These are phyloP conservation scores for Leucophenga montana DNA, from an alignment of 2,888 invertebrate species.

Conservation along the genomic window DNA sequence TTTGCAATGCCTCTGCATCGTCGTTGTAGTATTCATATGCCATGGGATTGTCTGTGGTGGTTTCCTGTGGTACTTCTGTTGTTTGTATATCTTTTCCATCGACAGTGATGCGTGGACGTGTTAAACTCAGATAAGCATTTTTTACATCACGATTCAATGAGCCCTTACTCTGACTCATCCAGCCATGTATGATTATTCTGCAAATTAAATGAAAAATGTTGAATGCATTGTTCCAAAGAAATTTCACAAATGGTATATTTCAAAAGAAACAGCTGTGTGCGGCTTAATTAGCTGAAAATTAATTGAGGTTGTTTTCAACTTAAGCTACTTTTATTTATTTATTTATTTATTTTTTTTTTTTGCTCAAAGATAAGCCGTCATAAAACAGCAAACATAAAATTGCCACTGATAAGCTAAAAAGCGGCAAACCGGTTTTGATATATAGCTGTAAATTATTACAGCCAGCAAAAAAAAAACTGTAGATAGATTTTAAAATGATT, in stretches of 20 bases:
- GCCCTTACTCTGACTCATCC: constrained; percentile 71
- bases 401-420: constrained; percentile 11
- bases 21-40: neutral
- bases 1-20: constrained; percentile 18
- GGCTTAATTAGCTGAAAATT: neutral
- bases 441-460: neutral
- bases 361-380: constrained; percentile 46
- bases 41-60: neutral
- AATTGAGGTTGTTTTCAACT: constrained; percentile 4
- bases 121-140: constrained; percentile 67
- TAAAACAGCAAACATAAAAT: constrained; percentile 20
- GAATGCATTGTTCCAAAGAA: neutral
- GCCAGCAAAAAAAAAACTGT: neutral
- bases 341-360: constrained; percentile 23
- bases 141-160: constrained; percentile 68
- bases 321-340: neutral
- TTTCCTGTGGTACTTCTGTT: neutral
- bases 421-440: constrained; percentile 15
- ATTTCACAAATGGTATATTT: neutral
- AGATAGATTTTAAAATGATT: neutral
- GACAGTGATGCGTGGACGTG: constrained; percentile 36
- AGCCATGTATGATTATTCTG: constrained; percentile 71
- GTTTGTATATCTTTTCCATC: neutral
- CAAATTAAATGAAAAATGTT: constrained; percentile 29
- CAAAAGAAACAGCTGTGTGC: neutral